Conservation (phyloP, 2,888 invertebrate genomes). For the Tiphia femorata region DNA sequence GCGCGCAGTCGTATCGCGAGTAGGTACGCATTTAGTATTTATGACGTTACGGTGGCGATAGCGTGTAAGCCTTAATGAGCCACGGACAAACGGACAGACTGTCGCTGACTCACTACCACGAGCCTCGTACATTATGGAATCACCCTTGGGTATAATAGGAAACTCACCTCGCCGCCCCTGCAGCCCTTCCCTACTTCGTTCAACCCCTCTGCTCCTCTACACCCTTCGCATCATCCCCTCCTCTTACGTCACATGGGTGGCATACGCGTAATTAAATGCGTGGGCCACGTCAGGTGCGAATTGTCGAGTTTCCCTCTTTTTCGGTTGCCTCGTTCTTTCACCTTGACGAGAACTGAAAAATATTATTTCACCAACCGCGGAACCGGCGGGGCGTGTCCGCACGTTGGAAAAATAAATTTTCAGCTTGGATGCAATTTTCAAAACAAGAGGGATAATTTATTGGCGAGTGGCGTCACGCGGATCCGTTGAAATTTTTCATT, state of each 20-base stretch:
- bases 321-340: too few species aligned
- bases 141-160: conserved; percentile 36
- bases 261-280: neutral
- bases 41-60: conserved; percentile 40
- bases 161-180: conserved; percentile 14
- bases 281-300: neutral
- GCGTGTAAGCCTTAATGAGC: conserved; percentile 55
- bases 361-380: too few species aligned
- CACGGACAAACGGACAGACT: conserved; percentile 53
- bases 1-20: conserved; percentile 7
- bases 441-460: too few species aligned
- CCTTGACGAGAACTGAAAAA: too few species aligned
- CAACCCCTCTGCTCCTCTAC: conserved; percentile 6
- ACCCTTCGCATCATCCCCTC: too few species aligned
- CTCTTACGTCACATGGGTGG: too few species aligned
- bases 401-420: too few species aligned
- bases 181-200: conserved; percentile 14
- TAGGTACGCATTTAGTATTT: conserved; percentile 45
- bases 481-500: too few species aligned
- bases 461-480: too few species aligned
- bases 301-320: neutral
- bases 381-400: too few species aligned
- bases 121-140: conserved; percentile 40
- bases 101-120: conserved; percentile 55
- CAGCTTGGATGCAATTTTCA: too few species aligned